These are phyloP conservation scores for Haliaeetus leucogaster DNA, from an alignment of 2,113 vertebrate species.

Conservation along the genomic window DNA sequence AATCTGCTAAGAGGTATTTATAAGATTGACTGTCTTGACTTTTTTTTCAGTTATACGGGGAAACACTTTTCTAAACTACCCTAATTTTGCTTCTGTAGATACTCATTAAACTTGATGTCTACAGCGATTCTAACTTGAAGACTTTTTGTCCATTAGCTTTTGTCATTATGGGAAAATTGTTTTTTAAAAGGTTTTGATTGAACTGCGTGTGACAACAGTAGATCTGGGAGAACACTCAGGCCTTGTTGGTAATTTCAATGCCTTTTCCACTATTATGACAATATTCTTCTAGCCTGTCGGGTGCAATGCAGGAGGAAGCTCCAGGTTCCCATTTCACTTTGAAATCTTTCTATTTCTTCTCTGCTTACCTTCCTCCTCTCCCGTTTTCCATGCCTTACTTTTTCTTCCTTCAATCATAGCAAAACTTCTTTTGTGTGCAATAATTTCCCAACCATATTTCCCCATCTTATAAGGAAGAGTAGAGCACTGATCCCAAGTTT, in stretches of 20 bases:
- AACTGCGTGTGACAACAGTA: background rate
- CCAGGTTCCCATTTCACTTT: background rate
- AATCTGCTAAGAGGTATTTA: background rate
- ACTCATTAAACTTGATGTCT: background rate
- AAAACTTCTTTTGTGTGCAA: background rate
- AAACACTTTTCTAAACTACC: background rate
- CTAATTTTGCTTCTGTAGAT: background rate
- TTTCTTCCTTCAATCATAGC: background rate
- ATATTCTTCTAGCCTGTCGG: background rate
- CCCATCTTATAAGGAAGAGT: background rate
- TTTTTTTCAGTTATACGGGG: background rate
- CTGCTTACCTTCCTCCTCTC: background rate
- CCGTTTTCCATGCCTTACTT: background rate
- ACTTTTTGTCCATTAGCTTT: background rate
- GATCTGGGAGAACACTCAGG: background rate
- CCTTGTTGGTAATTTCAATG: background rate
- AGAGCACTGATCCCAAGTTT: background rate
- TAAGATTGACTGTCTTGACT: background rate
- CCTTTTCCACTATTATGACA: background rate
- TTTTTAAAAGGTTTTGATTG: background rate
- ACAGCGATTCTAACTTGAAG: background rate
- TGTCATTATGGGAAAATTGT: background rate
- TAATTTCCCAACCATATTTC: background rate
- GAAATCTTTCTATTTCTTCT: background rate
- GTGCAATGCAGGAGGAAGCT: background rate